Evolutionary conservation across 2,797 vertebrate species (phyloP).

Genomic region (Novumbra hubbsi): DNA sequence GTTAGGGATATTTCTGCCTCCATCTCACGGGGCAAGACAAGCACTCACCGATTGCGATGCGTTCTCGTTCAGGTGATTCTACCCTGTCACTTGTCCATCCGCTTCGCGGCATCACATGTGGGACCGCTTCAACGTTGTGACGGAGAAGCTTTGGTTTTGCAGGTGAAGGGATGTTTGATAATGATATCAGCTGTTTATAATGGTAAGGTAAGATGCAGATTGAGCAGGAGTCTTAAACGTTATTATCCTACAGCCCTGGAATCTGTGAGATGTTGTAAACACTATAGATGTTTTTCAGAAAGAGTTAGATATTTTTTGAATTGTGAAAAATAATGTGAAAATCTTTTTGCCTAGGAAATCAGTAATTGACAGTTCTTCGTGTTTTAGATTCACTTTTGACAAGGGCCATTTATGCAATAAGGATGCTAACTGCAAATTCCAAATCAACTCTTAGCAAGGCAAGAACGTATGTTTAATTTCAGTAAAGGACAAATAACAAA

Average conservation of each 20-base stretch:
- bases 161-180: neutral
- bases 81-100: neutral
- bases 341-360: conserved; percentile 16
- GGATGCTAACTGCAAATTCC: conserved; percentile 27
- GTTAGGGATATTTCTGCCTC: conserved; percentile 5
- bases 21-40: conserved; percentile 4
- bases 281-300: conserved; percentile 15
- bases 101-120: conserved; percentile 3
- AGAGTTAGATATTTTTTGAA: conserved; percentile 27
- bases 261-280: neutral
- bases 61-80: conserved; percentile 17
- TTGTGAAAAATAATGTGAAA: conserved; percentile 8
- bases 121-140: neutral
- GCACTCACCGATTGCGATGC: conserved; percentile 5
- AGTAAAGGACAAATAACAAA: conserved; percentile 16
- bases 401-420: conserved; percentile 49
- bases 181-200: conserved; percentile 23
- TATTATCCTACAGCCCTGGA: neutral
- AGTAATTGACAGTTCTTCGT: conserved; percentile 17
- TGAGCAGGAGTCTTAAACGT: neutral
- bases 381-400: conserved; percentile 39
- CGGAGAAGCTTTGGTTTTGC: neutral
- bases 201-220: conserved; percentile 28
- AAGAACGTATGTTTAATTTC: conserved; percentile 24
- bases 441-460: conserved; percentile 32